Percentiles rank a stretch among this genome's conserved stretches.
Evolutionary conservation across 1,140 invertebrate genomes (phyloP).

Genomic region (Zaprionus ornatus): DNA sequence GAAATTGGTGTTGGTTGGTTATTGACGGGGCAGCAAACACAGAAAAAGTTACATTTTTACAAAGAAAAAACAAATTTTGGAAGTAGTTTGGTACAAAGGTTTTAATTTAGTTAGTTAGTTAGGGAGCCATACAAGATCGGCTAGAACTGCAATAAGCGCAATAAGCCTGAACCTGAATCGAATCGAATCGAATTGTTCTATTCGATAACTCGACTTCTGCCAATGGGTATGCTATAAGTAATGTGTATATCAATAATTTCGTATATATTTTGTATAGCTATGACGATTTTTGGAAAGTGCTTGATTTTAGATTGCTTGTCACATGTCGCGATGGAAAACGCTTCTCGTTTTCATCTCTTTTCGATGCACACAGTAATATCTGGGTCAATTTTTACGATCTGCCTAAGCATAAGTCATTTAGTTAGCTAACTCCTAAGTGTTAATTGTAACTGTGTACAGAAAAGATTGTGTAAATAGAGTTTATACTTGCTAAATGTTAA

Average conservation of each 20-base stretch:
- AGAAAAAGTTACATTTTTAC: not conserved
- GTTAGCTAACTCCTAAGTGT: constrained; percentile 66
- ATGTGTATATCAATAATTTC: not conserved
- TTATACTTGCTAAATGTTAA: constrained; percentile 72
- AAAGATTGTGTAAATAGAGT: constrained; percentile 72
- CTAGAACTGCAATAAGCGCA: constrained; percentile 43
- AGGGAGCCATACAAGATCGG: constrained; percentile 71
- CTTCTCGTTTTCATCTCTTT: constrained; percentile 6
- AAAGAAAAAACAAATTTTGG: constrained; percentile 39
- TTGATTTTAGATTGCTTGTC: constrained; percentile 51
- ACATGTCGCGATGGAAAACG: constrained; percentile 18
- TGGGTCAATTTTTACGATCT: constrained; percentile 80
- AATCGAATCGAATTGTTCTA: constrained; percentile 10
- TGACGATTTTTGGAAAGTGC: constrained; percentile 36
- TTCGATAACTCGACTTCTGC: constrained; percentile 14
- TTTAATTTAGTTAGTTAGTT: constrained; percentile 54
- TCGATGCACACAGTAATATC: constrained; percentile 43
- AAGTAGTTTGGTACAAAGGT: constrained; percentile 79
- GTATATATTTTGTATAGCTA: constrained; percentile 18
- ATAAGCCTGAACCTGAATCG: constrained; percentile 24
- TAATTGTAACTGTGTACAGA: constrained; percentile 73
- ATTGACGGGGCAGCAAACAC: constrained; percentile 35
- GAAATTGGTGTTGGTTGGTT: constrained; percentile 77
- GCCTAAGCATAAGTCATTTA: constrained; percentile 71
- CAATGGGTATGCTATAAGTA: constrained; percentile 51